Base-by-base conservation (phyloP, 2,888 invertebrate species). In the Tipula vernalis region DNA sequence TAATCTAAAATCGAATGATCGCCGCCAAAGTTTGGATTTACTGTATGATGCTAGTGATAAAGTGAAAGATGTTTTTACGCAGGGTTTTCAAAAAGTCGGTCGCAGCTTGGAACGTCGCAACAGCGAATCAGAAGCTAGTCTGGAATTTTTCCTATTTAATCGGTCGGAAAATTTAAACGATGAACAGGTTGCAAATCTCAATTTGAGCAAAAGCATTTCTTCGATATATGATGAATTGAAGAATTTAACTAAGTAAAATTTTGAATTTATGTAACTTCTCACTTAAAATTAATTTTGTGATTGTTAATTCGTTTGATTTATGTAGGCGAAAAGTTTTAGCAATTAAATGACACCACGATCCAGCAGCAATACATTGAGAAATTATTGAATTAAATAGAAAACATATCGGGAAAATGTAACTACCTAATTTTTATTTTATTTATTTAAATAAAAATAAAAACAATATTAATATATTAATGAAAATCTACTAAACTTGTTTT, bases 51-150 rank as follows among this genome's bases (percentile, higher is more conserved):
- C 96, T 0, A 94, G 96, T 51, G 96, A 96, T 90, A 94, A 95
- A 89, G 95, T 96, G 88, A 96, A 96, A 91, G 96, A 96, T 91
- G 95, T 96, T 89, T 94, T 96, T 88, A 94, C 93, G 87, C 96
- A 96, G 90, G 96, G 96, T 89, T 94, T 95, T 91, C 94, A 95
- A 93, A 94, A 92, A 93, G 92, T 95, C 87, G 95, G 95, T 89
- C 94, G 94, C 88, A 93, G 93, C 85, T 92, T 94, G 87, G 96
- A 96, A 91, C 93, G 96, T 10, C 93, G 96, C 88, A 95, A 95
- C 42, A 95, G 95, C 86, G 94, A 94, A 88, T 95, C 95, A 0
- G 93, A 94, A 92, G 89, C 94, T 91, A 90, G 93, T 87, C 90
- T 92, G 87, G 91, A 91, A 88, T 91, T 91, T 89, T 91, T 91